Percentiles rank a stretch among this genome's conserved stretches.
Conservation (phyloP, 2,113 vertebrate genomes). For the Protomyctophum bolini region DNA sequence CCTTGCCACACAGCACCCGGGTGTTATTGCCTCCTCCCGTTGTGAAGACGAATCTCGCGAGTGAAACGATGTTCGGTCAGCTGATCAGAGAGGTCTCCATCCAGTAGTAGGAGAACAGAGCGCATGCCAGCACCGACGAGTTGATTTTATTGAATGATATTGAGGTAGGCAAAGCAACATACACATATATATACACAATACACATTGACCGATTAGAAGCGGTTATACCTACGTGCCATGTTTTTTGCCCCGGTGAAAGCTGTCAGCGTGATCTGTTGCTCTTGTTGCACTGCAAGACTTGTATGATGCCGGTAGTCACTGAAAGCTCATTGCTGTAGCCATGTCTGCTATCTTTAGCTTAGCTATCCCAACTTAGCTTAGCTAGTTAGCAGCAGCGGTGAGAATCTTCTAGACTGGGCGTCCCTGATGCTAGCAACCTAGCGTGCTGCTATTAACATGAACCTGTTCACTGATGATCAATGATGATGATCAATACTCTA, state of each 20-base stretch:
- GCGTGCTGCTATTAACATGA: neutral
- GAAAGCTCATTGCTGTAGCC: neutral
- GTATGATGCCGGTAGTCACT: neutral
- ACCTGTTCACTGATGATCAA: neutral
- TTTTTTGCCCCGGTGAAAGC: neutral
- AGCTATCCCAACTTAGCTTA: constrained; percentile 17
- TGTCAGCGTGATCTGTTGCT: too few relatives aligned
- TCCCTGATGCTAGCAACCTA: constrained; percentile 43
- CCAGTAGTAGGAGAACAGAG: too few relatives aligned
- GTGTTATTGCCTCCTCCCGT: too few relatives aligned
- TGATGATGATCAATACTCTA: neutral
- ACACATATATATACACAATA: too few relatives aligned
- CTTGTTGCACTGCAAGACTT: neutral
- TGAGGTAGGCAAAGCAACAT: too few relatives aligned
- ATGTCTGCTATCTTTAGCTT: constrained; percentile 25
- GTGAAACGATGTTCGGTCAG: too few relatives aligned
- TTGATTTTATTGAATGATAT: too few relatives aligned
- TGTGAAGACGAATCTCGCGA: too few relatives aligned
- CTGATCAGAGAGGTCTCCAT: too few relatives aligned
- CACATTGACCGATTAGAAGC: neutral
- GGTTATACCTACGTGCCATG: neutral
- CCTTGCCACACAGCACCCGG: too few relatives aligned
- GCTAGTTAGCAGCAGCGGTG: constrained; percentile 58
- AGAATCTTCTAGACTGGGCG: constrained; percentile 65
- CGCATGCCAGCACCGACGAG: too few relatives aligned